Percentiles rank a stretch among this genome's conserved stretches.
These are phyloP conservation scores for Cybosia mesomella DNA, from an alignment of 2,888 invertebrate genomes.

Conservation along the genomic window DNA sequence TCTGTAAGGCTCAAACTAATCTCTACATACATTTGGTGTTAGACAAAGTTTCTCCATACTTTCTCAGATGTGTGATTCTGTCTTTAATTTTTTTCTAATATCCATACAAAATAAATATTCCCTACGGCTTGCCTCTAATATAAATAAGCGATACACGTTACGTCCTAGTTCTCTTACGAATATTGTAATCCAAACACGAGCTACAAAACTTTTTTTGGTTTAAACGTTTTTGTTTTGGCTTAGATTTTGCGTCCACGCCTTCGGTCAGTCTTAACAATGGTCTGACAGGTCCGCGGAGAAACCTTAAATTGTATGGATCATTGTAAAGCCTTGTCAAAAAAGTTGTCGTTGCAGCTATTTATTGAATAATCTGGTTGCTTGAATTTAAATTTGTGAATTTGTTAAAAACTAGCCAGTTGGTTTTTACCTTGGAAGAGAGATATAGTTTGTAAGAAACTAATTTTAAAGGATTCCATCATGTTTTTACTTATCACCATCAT, in stretches of 20 bases:
- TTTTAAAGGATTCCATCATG: too few relatives aligned
- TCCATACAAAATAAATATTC: too few relatives aligned
- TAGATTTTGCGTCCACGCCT: slow-evolving; percentile 1
- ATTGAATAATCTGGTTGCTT: background rate
- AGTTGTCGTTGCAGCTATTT: background rate
- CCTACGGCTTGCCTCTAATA: rapidly evolving
- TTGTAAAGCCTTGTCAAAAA: background rate
- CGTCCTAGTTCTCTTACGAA: background rate
- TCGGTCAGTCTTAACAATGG: background rate
- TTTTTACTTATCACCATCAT: too few relatives aligned
- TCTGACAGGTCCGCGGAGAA: background rate
- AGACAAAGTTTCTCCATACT: too few relatives aligned
- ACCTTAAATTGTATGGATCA: background rate
- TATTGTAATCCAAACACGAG: background rate
- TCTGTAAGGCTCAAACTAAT: too few relatives aligned
- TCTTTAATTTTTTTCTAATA: too few relatives aligned
- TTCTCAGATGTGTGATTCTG: too few relatives aligned
- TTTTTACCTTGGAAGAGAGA: background rate
- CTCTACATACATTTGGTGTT: too few relatives aligned
- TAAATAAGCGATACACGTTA: background rate
- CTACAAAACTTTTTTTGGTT: background rate
- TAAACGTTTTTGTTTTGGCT: background rate
- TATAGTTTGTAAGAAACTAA: too few relatives aligned
- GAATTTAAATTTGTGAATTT: background rate
- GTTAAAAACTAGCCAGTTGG: background rate